These are phyloP conservation scores for Dasyornis broadbenti DNA, from an alignment of 2,113 vertebrate genomes.

Conservation along the genomic window DNA sequence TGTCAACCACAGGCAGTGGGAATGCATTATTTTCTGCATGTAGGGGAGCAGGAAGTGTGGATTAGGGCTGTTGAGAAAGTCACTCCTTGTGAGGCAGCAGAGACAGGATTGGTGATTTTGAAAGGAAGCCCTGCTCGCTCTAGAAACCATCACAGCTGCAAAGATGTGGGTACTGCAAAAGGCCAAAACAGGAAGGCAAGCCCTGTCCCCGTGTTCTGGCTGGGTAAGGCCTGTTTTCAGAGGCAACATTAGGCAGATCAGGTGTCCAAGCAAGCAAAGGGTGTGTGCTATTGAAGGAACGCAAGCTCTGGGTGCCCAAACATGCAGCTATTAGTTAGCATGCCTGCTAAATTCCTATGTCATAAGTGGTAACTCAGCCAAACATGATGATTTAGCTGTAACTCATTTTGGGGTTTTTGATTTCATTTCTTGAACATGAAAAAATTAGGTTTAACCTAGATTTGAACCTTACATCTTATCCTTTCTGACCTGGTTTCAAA, in stretches of 20 bases:
- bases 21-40: neutral
- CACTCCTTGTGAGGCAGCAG: neutral
- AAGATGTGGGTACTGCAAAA: neutral
- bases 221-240: conserved; percentile 50
- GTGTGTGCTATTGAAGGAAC: conserved; percentile 57
- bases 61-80: neutral
- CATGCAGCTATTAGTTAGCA: conserved; percentile 70
- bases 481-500: conserved; percentile 5
- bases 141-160: neutral
- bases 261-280: conserved; percentile 67
- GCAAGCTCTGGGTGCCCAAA: conserved; percentile 66
- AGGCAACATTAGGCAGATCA: conserved; percentile 52
- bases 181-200: neutral
- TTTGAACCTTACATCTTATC: neutral
- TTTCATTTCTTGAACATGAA: conserved; percentile 25
- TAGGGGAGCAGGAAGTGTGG: neutral
- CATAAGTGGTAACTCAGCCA: conserved; percentile 52
- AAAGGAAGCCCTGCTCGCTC: neutral
- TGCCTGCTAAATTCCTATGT: conserved; percentile 71
- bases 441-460: conserved; percentile 25
- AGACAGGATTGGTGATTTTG: neutral
- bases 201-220: neutral
- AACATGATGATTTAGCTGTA: conserved; percentile 64
- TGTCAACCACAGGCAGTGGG: fast-evolving
- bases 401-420: conserved; percentile 21